Evolutionary conservation across 2,113 vertebrate genomes (phyloP), one percentile per base, ranked within the genome.

Genomic region (Podarcis raffonei): DNA sequence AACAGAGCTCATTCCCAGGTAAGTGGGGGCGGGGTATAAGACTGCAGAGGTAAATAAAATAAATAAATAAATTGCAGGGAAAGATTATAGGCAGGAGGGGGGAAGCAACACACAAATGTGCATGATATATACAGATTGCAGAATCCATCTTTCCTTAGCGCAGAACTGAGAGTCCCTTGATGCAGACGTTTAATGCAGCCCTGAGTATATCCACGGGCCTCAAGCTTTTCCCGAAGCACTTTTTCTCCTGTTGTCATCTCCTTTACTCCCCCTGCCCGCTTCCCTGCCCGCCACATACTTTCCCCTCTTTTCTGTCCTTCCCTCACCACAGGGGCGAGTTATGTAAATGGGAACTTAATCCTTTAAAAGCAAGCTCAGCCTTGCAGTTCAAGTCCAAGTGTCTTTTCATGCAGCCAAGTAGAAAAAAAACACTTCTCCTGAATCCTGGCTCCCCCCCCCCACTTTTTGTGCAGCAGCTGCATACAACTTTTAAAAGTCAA

Each of bases 361-460:
- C 94, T 91, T 90, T 68, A 32, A 94, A 95, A 92, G 94, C 91
- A 93, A 93, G 92, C 81, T 89, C 72, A 80, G 90, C 90, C 81
- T 89, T 69, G 79, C 91, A 91, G 94, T 93, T 94, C 94, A 95
- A 95, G 94, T 94, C 94, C 94, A 94, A 95, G 94, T 93, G 89
- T 53, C 88, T 83, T 84, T 77, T 68, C 12, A 81, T 91, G 42
- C 5, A 80, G 91, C 85, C 94, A 90, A 91, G 53, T 86, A 89
- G 92, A 90, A 87, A 69, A 88, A 69, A 88, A 69, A 32, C 83
- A 13, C 39, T 78, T 78, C 87, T 77, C 65, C 74, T 77, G 87
- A 68, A 68, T 69, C 81, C 87, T 0, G 69, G 80, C 1, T 81
- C 53, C 80, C 77, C 9, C 3, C 23, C 23, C 23, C 65, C 65